A percentile compares a stretch with the other conserved stretches of the same genome.
Conservation (phyloP, 2,797 vertebrate genomes). For the Karalla daura region DNA sequence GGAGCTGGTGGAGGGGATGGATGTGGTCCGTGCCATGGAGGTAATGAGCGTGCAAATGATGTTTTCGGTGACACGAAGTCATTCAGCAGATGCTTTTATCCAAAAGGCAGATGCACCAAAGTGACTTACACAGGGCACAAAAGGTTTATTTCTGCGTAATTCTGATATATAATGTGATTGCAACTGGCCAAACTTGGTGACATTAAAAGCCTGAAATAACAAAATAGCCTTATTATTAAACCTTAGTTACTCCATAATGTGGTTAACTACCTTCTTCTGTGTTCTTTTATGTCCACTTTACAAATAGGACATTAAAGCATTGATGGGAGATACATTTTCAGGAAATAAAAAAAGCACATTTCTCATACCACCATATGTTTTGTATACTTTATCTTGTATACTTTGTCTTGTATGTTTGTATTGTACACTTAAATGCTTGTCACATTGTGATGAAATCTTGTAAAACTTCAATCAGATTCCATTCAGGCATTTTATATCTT, state of each 20-base stretch:
- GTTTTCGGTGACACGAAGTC: too few relatives aligned
- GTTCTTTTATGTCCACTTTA: background rate
- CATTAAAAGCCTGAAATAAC: background rate
- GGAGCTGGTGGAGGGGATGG: constrained; percentile 94
- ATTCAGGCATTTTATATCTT: background rate
- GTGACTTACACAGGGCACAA: too few relatives aligned
- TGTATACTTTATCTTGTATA: too few relatives aligned
- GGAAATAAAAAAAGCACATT: too few relatives aligned
- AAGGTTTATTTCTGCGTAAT: too few relatives aligned
- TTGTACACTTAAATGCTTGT: too few relatives aligned
- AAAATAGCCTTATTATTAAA: background rate
- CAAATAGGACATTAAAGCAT: background rate
- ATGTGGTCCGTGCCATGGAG: constrained; percentile 93
- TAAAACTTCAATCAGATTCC: background rate
- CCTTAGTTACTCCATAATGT: background rate
- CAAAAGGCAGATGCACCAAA: too few relatives aligned
- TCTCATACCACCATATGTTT: too few relatives aligned
- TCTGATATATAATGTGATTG: too few relatives aligned
- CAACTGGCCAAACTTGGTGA: too few relatives aligned
- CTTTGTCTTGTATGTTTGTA: too few relatives aligned
- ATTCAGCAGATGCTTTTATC: too few relatives aligned
- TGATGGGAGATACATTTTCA: background rate
- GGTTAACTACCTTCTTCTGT: background rate
- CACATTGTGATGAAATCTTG: background rate
- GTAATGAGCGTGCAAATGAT: constrained; percentile 68